Evolutionary conservation across 2,797 vertebrate species (phyloP), one percentile per base, ranked within the genome.

Genomic region (Chelon auratus): DNA sequence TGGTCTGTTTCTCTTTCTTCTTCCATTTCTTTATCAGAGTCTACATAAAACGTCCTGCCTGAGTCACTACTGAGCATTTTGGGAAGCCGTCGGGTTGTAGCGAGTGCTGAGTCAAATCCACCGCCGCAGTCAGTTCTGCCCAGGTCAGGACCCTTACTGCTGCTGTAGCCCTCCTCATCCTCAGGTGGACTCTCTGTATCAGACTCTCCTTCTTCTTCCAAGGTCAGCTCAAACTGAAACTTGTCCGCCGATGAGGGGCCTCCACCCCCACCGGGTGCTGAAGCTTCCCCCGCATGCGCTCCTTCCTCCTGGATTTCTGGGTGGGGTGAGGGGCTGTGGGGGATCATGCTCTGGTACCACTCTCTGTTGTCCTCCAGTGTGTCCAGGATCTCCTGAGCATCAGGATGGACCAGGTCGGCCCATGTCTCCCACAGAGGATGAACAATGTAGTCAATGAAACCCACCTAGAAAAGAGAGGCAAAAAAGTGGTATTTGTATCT

Each of bases 321-420:
- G 0, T 90, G 81, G 0, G 94, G 94, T 0, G 94, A 95, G 0
- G 97, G 97, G 82, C 97, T 98, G 80, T 91, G 94, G 0, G 96
- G 95, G 81, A 98, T 97, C 95, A 96, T 97, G 91, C 96, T 97
- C 86, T 97, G 96, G 90, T 97, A 98, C 96, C 97, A 98, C 42
- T 98, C 96, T 11, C 97, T 91, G 91, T 98, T 98, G 86, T 98
- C 97, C 88, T 98, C 97, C 74, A 98, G 88, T 0, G 94, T 97
- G 92, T 97, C 97, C 77, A 98, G 88, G 81, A 98, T 95, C 80
- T 96, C 96, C 86, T 97, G 97, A 9, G 97, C 97, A 0, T 97
- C 97, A 0, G 97, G 97, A 62, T 98, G 96, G 22, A 98, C 97
- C 5, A 98, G 91, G 79, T 98, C 97, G 0, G 96, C 97, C 97